Evolutionary conservation across 37 sponge, comb jelly and placozoan species (phyloP).

Genomic region (Beroe forskalii): DNA sequence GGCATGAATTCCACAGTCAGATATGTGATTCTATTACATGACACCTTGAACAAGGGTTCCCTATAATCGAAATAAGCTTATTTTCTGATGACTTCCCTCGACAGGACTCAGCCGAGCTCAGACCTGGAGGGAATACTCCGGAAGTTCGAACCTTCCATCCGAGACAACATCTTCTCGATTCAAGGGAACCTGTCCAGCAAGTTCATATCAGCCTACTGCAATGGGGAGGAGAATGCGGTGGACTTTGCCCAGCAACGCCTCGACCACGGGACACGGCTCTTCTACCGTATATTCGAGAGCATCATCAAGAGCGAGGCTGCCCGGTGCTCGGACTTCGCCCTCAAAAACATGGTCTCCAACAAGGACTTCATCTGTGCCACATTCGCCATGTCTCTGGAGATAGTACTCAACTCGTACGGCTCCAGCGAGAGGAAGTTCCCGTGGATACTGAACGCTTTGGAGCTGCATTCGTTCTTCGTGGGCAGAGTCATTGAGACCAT

Average conservation of each 20-base stretch:
- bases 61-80: too few relatives aligned
- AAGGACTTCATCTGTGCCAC: constrained; percentile 55
- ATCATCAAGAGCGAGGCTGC: constrained; percentile 26
- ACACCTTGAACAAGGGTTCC: too few relatives aligned
- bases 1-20: too few relatives aligned
- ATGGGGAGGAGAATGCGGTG: constrained; percentile 19
- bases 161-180: not conserved
- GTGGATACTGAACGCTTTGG: constrained; percentile 37
- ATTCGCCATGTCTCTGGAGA: constrained; percentile 34
- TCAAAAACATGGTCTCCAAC: constrained; percentile 34
- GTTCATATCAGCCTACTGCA: constrained; percentile 7
- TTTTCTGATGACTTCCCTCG: too few relatives aligned
- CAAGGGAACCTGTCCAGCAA: constrained; percentile 12
- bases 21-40: too few relatives aligned
- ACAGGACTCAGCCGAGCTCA: constrained; percentile 21
- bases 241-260: constrained; percentile 13
- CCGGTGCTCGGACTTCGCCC: constrained; percentile 25
- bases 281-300: constrained; percentile 40
- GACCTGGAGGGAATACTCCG: constrained; percentile 4
- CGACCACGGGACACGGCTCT: not conserved
- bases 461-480: constrained; percentile 37
- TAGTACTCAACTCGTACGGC: constrained; percentile 54
- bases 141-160: constrained; percentile 5
- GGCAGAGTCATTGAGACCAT: constrained; percentile 57
- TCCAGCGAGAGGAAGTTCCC: constrained; percentile 51